Base-by-base conservation (phyloP, 2,888 invertebrate species). In the Sphaerophoria rueppellii region DNA sequence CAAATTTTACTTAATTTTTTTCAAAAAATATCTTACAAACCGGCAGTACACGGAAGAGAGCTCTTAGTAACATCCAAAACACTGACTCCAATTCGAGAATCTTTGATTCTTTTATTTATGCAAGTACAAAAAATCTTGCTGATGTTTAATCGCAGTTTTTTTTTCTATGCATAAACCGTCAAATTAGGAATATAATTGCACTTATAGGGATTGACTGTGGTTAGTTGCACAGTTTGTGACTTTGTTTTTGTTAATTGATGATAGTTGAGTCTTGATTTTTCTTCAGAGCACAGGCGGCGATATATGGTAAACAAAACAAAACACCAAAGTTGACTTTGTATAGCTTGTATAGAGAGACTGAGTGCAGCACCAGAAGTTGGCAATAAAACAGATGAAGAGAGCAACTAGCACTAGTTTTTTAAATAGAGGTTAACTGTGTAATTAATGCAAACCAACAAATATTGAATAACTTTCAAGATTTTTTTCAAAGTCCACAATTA, bases 31-130 rank as follows among this genome's bases (percentile, higher is more conserved):
- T 86, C 48, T 82, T 89, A 91, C 90, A 87, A 90, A 91, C 91
- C 91, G 91, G 91, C 89, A 91, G 88, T 85, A 91, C 88, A 88
- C 90, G 90, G 87, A 90, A 89, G 87, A 91, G 89, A 87, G 89
- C 90, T 89, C 91, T 90, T 88, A 91, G 91, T 87, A 91, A 90
- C 91, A 91, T 91, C 90, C 90, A 91, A 90, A 88, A 89, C 88
- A 79, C 60, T 71, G n/a, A 54, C 52, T 54, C 60, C 71, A 73
- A 76, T 57, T 52, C 35, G n/a, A 52, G 52, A 82, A 50, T 63
- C 46, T 73, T 52, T 34, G 43, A 57, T 58, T 60, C 24, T 69
- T 43, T 50, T 63, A 48, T 48, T 48, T 7, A 14, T 6, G n/a
- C 6, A 57, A 24, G 67, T 40, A 34, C 11, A 16, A 63, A 16